Percentiles rank a stretch among this genome's conserved stretches.
These are phyloP conservation scores for Anoncus sp. DNA, from an alignment of 2,888 invertebrate species.

Conservation along the genomic window DNA sequence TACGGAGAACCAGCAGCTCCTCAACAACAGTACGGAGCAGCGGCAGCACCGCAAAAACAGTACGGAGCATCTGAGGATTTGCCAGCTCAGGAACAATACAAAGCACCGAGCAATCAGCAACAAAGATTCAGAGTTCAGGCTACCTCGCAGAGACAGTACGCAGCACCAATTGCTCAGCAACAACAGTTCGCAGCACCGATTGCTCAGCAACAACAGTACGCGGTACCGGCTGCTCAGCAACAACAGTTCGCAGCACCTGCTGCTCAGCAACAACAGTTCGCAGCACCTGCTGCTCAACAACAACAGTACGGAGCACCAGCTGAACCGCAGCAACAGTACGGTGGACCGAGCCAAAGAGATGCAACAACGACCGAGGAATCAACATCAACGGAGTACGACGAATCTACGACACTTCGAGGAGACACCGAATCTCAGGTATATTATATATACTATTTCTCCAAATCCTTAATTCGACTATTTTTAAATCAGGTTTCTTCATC, in stretches of 20 bases:
- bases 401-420: conserved; percentile 78
- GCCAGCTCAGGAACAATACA: conserved; percentile 62
- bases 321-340: conserved; percentile 63
- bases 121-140: conserved; percentile 62
- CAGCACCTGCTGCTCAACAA: conserved; percentile 49
- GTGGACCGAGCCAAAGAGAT: conserved; percentile 72
- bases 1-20: conserved; percentile 71
- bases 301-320: conserved; percentile 68
- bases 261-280: conserved; percentile 62
- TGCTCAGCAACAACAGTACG: conserved; percentile 68
- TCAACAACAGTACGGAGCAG: conserved; percentile 68
- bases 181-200: conserved; percentile 64
- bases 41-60: conserved; percentile 63
- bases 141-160: conserved; percentile 67
- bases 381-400: conserved; percentile 79
- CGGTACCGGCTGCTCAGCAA: conserved; percentile 59
- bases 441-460: conserved; percentile 19
- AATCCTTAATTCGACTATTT: too few relatives aligned
- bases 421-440: conserved; percentile 77
- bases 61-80: conserved; percentile 63
- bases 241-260: conserved; percentile 67
- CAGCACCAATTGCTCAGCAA: conserved; percentile 58
- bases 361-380: conserved; percentile 77
- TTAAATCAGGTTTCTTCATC: too few relatives aligned
- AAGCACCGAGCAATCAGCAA: conserved; percentile 50